Base-by-base conservation (phyloP, 2,113 vertebrate genomes). In the Pollimyrus isidori region DNA sequence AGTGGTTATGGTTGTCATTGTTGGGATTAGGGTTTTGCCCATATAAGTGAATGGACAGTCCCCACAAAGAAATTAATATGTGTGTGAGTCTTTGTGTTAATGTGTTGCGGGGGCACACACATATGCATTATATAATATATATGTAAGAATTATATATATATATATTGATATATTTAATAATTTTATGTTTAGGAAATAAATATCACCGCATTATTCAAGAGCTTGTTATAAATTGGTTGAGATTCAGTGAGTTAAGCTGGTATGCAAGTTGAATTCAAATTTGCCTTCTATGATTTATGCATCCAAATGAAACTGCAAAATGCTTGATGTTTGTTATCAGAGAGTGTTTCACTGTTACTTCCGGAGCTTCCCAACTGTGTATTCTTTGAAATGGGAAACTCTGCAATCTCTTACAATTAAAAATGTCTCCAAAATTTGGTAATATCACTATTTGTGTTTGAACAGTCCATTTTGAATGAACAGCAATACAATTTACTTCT, bases 231-330 rank as follows among this genome's bases (percentile, higher is more conserved):
- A 56, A 53, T 87, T 53, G 85, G 85, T 87, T 87, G 85, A 87
- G 48, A 87, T 87, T 48, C 85, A n/a, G 85, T 52, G 53, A 87
- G 35, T 87, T 58, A 62, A 87, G 53, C n/a, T 87, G 86, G 62
- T 62, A 42, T 65, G 86, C 35, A 65, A 87, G 86, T 39, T 45
- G 86, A 87, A 87, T 87, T 45, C 86, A 45, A n/a, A 87, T 62
- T 39, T 58, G 86, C 52, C 52, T 52, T 42, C 6, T 87, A 45
- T 87, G 52, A 87, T 87, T 87, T 87, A 87, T 87, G 35, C 39
- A 87, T 42, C 35, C 48, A 30, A 49, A 30, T 86, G 9, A 45
- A 58, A 30, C 39, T 87, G 35, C 21, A 35, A 58, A 58, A 58
- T 42, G 86, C 35, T 45, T 53, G 86, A 45, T 87, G 53, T 52